phyloP scores from a whole-genome alignment of 2,888 invertebrate species.

The Andrena chrysosceles region DNA sequence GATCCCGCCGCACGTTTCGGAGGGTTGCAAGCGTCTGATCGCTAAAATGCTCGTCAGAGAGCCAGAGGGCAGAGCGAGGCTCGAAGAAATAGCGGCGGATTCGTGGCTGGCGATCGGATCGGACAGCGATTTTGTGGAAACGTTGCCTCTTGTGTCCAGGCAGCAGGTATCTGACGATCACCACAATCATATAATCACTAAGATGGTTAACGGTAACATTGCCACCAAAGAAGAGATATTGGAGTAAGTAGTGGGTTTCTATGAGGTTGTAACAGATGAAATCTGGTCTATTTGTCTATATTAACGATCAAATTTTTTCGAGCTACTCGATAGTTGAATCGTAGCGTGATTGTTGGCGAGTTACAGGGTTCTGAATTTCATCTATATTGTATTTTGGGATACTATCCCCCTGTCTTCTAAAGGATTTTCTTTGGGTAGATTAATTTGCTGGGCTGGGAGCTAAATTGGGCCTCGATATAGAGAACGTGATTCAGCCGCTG shows the following conservation, averaged over 20 bases:
- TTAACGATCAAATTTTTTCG: too few species aligned
- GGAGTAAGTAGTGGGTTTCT: slow-evolving; percentile 87
- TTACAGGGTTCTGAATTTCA: background rate
- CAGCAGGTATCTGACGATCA: slow-evolving; percentile 97
- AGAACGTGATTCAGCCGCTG: background rate
- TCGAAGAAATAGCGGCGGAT: slow-evolving; percentile 95
- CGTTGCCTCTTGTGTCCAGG: slow-evolving; percentile 93
- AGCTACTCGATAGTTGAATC: too few species aligned
- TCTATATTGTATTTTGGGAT: background rate
- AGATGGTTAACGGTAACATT: slow-evolving; percentile 98
- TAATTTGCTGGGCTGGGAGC: too few species aligned
- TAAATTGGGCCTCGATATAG: background rate
- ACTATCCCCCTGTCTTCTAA: background rate
- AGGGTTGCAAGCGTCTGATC: slow-evolving; percentile 95
- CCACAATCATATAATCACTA: slow-evolving; percentile 95
- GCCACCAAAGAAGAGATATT: slow-evolving; percentile 97
- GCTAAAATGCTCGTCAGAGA: slow-evolving; percentile 97
- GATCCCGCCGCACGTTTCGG: slow-evolving; percentile 94
- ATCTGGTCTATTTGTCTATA: background rate
- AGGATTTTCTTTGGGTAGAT: too few species aligned
- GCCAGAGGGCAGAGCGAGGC: slow-evolving; percentile 95
- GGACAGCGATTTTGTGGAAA: slow-evolving; percentile 86
- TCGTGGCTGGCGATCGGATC: slow-evolving; percentile 90
- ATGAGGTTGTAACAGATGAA: background rate
- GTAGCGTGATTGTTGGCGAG: background rate